Conservation (phyloP, 2,797 vertebrate species). For the Pogonophryne albipinna region DNA sequence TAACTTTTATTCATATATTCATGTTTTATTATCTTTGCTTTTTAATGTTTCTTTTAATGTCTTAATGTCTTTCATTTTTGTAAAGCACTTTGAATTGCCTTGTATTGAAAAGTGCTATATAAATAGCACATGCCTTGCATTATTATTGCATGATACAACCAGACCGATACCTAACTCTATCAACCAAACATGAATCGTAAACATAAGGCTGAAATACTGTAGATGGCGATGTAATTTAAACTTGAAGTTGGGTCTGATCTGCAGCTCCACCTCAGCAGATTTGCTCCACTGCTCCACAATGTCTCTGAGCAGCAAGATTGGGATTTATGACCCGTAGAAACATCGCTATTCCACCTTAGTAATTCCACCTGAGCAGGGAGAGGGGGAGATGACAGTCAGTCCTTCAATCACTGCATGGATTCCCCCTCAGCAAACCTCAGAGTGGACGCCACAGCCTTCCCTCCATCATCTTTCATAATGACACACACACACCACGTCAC, state of each 20-base stretch:
- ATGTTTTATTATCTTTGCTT: too few species aligned
- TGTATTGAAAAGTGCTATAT: too few species aligned
- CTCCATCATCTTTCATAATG: constrained; percentile 47
- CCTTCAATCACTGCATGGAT: constrained; percentile 73
- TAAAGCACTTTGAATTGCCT: too few species aligned
- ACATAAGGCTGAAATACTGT: not conserved
- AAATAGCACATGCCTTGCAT: too few species aligned
- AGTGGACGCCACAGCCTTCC: constrained; percentile 20
- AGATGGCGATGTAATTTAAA: constrained; percentile 21
- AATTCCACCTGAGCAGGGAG: constrained; percentile 66
- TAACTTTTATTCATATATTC: too few species aligned
- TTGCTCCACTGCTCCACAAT: constrained; percentile 12
- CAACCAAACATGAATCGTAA: not conserved
- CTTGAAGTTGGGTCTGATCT: constrained; percentile 15
- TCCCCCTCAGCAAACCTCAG: constrained; percentile 43
- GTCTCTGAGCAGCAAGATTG: constrained; percentile 35
- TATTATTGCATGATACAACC: not conserved
- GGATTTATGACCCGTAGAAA: constrained; percentile 68
- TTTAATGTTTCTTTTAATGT: too few species aligned
- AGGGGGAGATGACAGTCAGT: constrained; percentile 52
- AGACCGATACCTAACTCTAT: constrained; percentile 3
- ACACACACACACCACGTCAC: constrained; percentile 11
- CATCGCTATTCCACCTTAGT: constrained; percentile 56
- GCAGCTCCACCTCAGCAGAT: constrained; percentile 17
- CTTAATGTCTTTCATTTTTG: too few species aligned